phyloP scores from a whole-genome alignment of 2,888 invertebrate species.

The Scaptodrosophila latifasciaeformis region DNA sequence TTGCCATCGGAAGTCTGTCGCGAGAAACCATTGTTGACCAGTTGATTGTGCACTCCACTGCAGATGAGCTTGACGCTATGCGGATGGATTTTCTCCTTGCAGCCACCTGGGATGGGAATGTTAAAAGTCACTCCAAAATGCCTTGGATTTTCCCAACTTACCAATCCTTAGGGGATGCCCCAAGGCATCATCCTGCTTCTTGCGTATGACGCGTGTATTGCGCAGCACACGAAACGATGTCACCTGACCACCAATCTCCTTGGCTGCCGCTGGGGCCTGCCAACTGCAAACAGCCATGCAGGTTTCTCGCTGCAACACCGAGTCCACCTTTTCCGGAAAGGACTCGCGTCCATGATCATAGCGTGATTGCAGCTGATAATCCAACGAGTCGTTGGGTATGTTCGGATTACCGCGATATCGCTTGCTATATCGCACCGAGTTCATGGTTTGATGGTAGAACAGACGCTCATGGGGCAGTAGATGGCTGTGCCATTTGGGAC shows the following conservation, averaged over 20 bases:
- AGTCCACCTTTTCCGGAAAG: slow-evolving; percentile 80
- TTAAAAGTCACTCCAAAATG: neutral
- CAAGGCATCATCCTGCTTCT: slow-evolving; percentile 72
- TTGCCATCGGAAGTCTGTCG: slow-evolving; percentile 85
- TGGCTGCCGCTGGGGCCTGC: slow-evolving; percentile 36
- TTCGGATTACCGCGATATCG: slow-evolving; percentile 69
- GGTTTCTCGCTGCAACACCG: slow-evolving; percentile 82
- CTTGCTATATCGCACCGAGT: slow-evolving; percentile 76
- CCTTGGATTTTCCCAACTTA: slow-evolving; percentile 25
- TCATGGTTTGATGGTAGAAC: slow-evolving; percentile 77
- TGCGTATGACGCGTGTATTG: slow-evolving; percentile 76
- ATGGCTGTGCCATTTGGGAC: slow-evolving; percentile 70
- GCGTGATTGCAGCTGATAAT: slow-evolving; percentile 80
- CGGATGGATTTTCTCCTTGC: slow-evolving; percentile 80
- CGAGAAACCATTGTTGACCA: slow-evolving; percentile 88
- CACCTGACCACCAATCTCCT: slow-evolving; percentile 35
- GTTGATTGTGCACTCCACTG: slow-evolving; percentile 86
- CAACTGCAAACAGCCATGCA: slow-evolving; percentile 68
- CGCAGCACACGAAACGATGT: slow-evolving; percentile 79
- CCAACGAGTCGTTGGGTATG: slow-evolving; percentile 81
- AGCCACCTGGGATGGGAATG: slow-evolving; percentile 77
- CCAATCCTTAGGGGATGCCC: slow-evolving; percentile 76
- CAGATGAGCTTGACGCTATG: slow-evolving; percentile 86
- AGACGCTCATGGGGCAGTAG: slow-evolving; percentile 75
- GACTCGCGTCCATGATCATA: slow-evolving; percentile 81